Evolutionary conservation across 1,140 invertebrate genomes (phyloP), one percentile per base, ranked within the genome.

Genomic region (Sinonovacula constricta): DNA sequence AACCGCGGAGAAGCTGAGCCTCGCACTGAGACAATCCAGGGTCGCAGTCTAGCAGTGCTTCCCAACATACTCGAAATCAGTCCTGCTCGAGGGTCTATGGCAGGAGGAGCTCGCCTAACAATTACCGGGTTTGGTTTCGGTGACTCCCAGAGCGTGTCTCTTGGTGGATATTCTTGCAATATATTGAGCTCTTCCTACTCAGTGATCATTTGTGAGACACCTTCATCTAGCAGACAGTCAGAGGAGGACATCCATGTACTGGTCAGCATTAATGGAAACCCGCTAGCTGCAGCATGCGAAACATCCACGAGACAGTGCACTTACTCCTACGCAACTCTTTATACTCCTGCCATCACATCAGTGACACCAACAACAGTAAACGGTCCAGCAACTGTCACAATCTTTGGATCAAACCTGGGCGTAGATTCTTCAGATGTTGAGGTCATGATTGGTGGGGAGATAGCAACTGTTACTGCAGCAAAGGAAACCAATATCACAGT

Each of bases 1-100:
- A 88, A 88, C 70, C 36, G 75, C 28, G 83, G 85, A 28, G 66
- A 84, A 59, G 83, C 83, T 24, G 34, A 83, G 22, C 15, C 84
- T 7, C 56, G 36, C 12, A 65, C 84, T 2, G 18, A 36, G 15
- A 39, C 30, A 0, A 79, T 77, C 12, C 33, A 54, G 0, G 56
- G 67, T 30, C 39, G 63, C 26, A 33, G 70, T 12, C 82, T 86
- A 49, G 77, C 49, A 4, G 63, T 85, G n/a, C 60, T 87, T 12
- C 85, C 85, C 0, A 68, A 79, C 10, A 69, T 86, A 18, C 28
- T 49, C 10, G 30, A 51, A 10, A 71, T 87, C 15, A 45, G 36
- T 0, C 85, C 85, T 12, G 56, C n/a, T 28, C 56, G 24, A 57
- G 85, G 87, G 0, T 86, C 83, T 7, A 74, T 70, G 34, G 80